These are phyloP conservation scores for Ornithoptera alexandrae DNA, from an alignment of 2,888 invertebrate genomes.

Conservation along the genomic window DNA sequence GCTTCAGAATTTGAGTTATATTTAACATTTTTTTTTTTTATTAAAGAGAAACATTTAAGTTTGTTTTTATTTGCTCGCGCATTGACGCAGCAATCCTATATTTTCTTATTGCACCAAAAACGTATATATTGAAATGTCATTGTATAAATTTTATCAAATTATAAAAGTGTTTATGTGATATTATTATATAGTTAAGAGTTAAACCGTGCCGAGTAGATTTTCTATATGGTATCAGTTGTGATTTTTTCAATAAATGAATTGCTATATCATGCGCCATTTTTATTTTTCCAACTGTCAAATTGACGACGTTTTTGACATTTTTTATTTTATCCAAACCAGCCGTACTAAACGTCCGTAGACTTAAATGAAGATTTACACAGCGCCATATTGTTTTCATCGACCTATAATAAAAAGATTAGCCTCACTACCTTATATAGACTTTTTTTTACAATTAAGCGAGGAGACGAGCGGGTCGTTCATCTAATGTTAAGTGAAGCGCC, in stretches of 20 bases:
- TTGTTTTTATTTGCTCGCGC: slow-evolving; percentile 43
- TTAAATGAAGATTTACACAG: too few species aligned
- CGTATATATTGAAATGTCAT: slow-evolving; percentile 47
- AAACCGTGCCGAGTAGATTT: slow-evolving; percentile 80
- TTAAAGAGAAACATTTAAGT: slow-evolving; percentile 39
- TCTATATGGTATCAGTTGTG: slow-evolving; percentile 80
- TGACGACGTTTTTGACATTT: too few species aligned
- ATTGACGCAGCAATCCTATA: slow-evolving; percentile 54
- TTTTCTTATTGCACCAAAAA: slow-evolving; percentile 66
- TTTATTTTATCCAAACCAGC: too few species aligned
- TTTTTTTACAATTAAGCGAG: too few species aligned
- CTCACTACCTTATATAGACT: too few species aligned
- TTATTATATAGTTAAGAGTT: slow-evolving; percentile 77
- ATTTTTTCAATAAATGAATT: slow-evolving; percentile 77
- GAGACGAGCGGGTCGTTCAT: too few species aligned
- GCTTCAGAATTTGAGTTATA: slow-evolving; percentile 21
- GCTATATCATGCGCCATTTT: slow-evolving; percentile 51
- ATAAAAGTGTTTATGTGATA: slow-evolving; percentile 78
- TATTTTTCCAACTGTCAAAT: not conserved
- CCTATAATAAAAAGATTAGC: too few species aligned
- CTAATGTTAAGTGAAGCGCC: too few species aligned
- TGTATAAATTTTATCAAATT: slow-evolving; percentile 76
- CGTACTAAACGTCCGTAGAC: too few species aligned
- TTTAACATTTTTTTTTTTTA: slow-evolving; percentile 35
- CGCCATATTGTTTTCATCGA: too few species aligned